Evolutionary conservation across 2,888 invertebrate genomes (phyloP).

Genomic region (Charanyca ferruginea): DNA sequence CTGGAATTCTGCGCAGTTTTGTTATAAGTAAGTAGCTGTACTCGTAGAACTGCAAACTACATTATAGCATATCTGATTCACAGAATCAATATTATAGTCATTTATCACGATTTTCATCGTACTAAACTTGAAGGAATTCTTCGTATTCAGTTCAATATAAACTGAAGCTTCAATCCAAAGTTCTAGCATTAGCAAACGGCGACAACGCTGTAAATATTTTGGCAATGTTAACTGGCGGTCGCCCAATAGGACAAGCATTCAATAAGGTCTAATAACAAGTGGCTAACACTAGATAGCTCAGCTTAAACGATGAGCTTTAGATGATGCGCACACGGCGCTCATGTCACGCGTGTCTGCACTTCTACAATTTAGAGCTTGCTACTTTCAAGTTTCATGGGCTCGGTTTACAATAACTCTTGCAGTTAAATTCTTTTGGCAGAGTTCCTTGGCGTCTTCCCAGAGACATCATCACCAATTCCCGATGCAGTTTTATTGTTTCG

Average conservation of each 20-base stretch:
- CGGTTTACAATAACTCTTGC: slow-evolving; percentile 63
- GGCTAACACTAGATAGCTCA: slow-evolving; percentile 50
- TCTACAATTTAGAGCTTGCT: slow-evolving; percentile 47
- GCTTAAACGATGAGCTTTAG: slow-evolving; percentile 58
- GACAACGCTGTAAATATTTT: slow-evolving; percentile 81
- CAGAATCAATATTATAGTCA: slow-evolving; percentile 49
- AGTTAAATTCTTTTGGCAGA: slow-evolving; percentile 76
- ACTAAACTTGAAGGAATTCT: slow-evolving; percentile 61
- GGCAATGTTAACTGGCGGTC: slow-evolving; percentile 83
- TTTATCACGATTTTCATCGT: slow-evolving; percentile 49
- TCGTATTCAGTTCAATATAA: slow-evolving; percentile 70
- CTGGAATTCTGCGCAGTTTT: slow-evolving; percentile 41
- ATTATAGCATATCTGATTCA: slow-evolving; percentile 48
- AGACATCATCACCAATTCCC: slow-evolving; percentile 68
- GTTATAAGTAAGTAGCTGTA: slow-evolving; percentile 48
- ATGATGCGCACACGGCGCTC: slow-evolving; percentile 27
- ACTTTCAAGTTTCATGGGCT: slow-evolving; percentile 52
- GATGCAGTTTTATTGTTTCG: slow-evolving; percentile 72
- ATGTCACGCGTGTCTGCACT: slow-evolving; percentile 46
- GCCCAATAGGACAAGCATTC: slow-evolving; percentile 77
- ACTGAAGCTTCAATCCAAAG: slow-evolving; percentile 71
- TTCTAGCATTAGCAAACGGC: slow-evolving; percentile 75
- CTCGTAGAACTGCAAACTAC: slow-evolving; percentile 35
- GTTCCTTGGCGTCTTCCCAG: slow-evolving; percentile 72
- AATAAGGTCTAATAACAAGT: slow-evolving; percentile 70